Evolutionary conservation across 2,888 invertebrate species (phyloP), one percentile per base, ranked within the genome.

Genomic region (Xestobium rufovillosum): DNA sequence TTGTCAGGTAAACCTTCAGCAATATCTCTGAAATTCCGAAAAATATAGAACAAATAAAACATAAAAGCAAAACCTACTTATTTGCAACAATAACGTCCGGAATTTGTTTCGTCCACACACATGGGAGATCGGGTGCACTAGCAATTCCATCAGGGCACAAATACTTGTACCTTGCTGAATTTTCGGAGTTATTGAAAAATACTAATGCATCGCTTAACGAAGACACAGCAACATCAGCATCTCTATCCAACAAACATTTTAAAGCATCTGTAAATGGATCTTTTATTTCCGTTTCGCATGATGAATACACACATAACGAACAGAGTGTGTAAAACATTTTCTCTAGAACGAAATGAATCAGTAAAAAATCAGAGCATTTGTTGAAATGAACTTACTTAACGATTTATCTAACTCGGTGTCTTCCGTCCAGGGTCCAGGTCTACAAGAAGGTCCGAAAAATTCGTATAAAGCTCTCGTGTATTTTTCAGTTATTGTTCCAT

Each of bases 371-470:
- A n/a, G n/a, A 15, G 16, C 14, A 9, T 15, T 14, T 39, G 17
- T 39, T 29, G 6, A 11, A 26, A 34, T 14, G 15, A 15, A 11
- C 75, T 72, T 63, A 83, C 83, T 80, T 8, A 81, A 66, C 31
- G 56, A 49, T 8, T 59, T 56, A 51, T 81, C 76, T 1, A 74
- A 60, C 0, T 66, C 59, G 0, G 49, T 43, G 43, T 78, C 75
- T 12, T 67, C 52, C 3, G 75, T 72, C 83, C 83, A 83, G 0
- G 63, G 55, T 1, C 86, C 86, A 3, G 86, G 86, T 31, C 83
- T 70, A 63, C 87, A 88, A 41, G 77, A 78, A 1, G 69, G 65
- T 1, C 72, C 70, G 67, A 87, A 86, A 68, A 78, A 82, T 1
- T 60, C 53, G 31, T 67, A 69, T 1, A 84, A 66, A 2, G 73